A percentile compares a stretch with the other conserved stretches of the same genome.
These are phyloP conservation scores for Cuculus canorus DNA, from an alignment of 2,797 vertebrate genomes.

Conservation along the genomic window DNA sequence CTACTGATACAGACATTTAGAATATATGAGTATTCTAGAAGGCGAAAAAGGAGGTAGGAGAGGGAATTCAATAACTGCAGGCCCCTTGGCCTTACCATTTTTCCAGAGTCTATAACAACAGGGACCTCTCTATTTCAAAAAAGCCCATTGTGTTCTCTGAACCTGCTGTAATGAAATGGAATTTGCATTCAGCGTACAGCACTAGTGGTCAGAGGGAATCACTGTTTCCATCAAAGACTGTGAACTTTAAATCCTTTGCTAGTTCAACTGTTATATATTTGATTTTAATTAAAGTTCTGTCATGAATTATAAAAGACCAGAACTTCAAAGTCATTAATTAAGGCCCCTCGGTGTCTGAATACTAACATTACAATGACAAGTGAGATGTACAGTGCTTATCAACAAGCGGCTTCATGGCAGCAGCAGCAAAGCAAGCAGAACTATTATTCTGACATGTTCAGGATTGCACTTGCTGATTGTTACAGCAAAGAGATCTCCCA, in stretches of 20 bases:
- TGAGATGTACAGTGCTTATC: slow-evolving; percentile 24
- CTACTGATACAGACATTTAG: background rate
- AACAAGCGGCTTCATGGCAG: background rate
- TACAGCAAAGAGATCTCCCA: background rate
- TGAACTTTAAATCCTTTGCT: slow-evolving; percentile 69
- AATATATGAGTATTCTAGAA: background rate
- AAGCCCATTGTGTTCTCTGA: background rate
- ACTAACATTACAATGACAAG: slow-evolving; percentile 38
- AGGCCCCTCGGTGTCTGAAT: slow-evolving; percentile 33
- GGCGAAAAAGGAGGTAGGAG: background rate
- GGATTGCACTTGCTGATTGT: background rate
- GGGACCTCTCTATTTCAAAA: background rate
- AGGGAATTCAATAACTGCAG: background rate
- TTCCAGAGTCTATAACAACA: background rate
- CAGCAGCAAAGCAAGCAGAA: slow-evolving; percentile 43
- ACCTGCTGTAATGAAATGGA: background rate
- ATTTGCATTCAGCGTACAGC: slow-evolving; percentile 52
- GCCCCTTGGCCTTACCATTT: background rate
- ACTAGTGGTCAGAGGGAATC: slow-evolving; percentile 57
- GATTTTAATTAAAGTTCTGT: slow-evolving; percentile 72
- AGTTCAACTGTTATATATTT: slow-evolving; percentile 53
- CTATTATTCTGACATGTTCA: slow-evolving; percentile 27
- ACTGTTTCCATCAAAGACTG: slow-evolving; percentile 29
- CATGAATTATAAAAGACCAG: slow-evolving; percentile 71
- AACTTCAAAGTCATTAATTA: slow-evolving; percentile 73